phyloP scores from a whole-genome alignment of 2,797 vertebrate genomes.

The Argya squamiceps region DNA sequence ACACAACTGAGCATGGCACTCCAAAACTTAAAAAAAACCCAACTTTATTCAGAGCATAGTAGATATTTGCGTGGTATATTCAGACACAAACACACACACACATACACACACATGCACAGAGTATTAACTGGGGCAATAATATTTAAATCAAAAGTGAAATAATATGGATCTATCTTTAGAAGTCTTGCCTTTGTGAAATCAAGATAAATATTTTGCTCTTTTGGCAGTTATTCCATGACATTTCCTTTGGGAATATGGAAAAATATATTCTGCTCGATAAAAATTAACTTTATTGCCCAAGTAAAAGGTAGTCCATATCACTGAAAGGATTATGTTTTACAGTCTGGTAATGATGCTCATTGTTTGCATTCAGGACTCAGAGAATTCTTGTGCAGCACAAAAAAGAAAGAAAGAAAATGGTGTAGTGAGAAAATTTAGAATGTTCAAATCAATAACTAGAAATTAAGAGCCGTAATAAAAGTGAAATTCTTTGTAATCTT shows the following conservation, averaged over 20 bases:
- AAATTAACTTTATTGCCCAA: background rate
- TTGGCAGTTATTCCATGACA: background rate
- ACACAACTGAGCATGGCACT: background rate
- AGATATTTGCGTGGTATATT: background rate
- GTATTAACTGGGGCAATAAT: background rate
- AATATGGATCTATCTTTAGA: background rate
- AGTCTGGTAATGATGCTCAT: background rate
- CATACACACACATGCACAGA: rapidly evolving
- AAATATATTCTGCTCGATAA: background rate
- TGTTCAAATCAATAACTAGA: background rate
- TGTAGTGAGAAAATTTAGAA: background rate
- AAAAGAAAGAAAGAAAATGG: background rate
- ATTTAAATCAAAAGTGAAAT: background rate
- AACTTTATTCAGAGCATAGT: background rate
- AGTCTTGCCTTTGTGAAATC: background rate
- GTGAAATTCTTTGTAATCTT: background rate
- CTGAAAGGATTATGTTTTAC: background rate
- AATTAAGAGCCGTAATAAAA: background rate
- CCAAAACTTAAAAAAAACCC: background rate
- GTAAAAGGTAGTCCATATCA: background rate
- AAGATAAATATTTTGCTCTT: background rate
- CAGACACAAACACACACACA: rapidly evolving
- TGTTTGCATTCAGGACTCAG: background rate
- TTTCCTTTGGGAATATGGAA: background rate
- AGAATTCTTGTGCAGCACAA: background rate